Conservation (phyloP, 2,113 vertebrate genomes). For the Lepisosteus osseus region DNA sequence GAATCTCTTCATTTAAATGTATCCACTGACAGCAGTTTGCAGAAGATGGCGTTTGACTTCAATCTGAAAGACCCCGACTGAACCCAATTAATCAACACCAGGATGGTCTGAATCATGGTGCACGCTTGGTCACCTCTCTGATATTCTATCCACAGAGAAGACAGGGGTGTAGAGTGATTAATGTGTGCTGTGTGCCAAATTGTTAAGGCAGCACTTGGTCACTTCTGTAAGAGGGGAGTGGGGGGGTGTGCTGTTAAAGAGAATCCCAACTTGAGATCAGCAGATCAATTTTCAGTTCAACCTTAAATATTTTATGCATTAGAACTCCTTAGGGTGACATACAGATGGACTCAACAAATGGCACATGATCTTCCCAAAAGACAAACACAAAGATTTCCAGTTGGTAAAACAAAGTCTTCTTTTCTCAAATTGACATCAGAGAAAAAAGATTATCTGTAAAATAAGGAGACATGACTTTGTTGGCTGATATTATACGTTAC, state of each 20-base stretch:
- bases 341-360: constrained; percentile 51
- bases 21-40: not conserved
- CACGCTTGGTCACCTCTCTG: constrained; percentile 74
- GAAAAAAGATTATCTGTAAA: too few species aligned
- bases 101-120: constrained; percentile 76
- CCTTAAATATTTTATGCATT: constrained; percentile 72
- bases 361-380: constrained; percentile 39
- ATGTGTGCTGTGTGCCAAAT: constrained; percentile 62
- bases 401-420: too few species aligned
- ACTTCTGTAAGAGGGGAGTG: constrained; percentile 75
- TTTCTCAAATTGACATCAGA: too few species aligned
- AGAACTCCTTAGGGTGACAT: constrained; percentile 45
- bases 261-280: constrained; percentile 72
- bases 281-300: constrained; percentile 82
- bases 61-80: constrained; percentile 69
- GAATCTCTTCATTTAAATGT: constrained; percentile 65
- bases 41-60: constrained; percentile 66
- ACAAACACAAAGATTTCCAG: not conserved
- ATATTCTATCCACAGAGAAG: constrained; percentile 64
- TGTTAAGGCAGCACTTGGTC: constrained; percentile 57
- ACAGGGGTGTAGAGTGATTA: constrained; percentile 55
- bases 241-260: constrained; percentile 58
- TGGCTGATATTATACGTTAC: too few species aligned
- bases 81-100: constrained; percentile 77
- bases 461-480: too few species aligned